phyloP scores from a whole-genome alignment of 2,888 invertebrate genomes.

The Baronia brevicornis region DNA sequence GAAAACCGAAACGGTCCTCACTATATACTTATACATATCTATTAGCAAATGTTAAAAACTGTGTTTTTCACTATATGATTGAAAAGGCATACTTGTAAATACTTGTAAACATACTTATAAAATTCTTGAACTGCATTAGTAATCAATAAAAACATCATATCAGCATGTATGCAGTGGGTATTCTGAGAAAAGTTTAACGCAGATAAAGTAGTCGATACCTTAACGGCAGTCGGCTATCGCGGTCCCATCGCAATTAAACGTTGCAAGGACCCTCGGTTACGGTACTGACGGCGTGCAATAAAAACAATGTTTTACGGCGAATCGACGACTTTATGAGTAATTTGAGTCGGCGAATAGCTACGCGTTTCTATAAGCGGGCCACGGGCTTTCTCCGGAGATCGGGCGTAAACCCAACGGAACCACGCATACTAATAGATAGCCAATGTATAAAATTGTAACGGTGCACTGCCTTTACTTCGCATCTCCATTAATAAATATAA shows the following conservation, averaged over 20 bases:
- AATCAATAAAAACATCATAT: conserved; percentile 7
- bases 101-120: too few species aligned
- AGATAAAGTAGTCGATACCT: conserved; percentile 14
- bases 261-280: conserved; percentile 39
- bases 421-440: conserved; percentile 61
- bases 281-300: conserved; percentile 39
- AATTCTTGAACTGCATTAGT: too few species aligned
- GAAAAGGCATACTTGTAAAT: too few species aligned
- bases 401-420: conserved; percentile 53
- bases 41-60: too few species aligned
- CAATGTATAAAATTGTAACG: conserved; percentile 66
- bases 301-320: conserved; percentile 46
- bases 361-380: conserved; percentile 50
- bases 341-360: conserved; percentile 46
- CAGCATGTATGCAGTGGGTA: conserved; percentile 7
- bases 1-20: too few species aligned
- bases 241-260: conserved; percentile 41
- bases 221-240: conserved; percentile 35
- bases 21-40: too few species aligned
- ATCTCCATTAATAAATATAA: conserved; percentile 56
- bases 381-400: conserved; percentile 59
- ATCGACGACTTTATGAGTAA: conserved; percentile 53
- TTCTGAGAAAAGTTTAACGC: conserved; percentile 11
- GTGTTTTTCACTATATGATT: too few species aligned
- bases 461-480: conserved; percentile 48